A percentile compares a stretch with the other conserved stretches of the same genome.
These are phyloP conservation scores for Leptinotarsa rubiginosa DNA, from an alignment of 2,888 invertebrate genomes.

Conservation along the genomic window DNA sequence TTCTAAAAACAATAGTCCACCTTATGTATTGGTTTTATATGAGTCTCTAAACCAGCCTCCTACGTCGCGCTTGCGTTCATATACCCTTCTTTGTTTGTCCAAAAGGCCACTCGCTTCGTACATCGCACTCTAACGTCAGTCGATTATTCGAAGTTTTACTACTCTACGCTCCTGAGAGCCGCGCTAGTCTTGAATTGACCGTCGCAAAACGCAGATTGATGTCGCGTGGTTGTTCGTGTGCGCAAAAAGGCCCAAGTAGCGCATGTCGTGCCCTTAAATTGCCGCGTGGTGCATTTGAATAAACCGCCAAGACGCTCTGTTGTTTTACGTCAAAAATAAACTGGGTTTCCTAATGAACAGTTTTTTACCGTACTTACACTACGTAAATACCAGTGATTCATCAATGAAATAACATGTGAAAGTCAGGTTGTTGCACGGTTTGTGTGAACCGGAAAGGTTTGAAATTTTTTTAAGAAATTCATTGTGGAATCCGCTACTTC, in stretches of 20 bases:
- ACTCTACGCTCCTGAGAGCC: slow-evolving; percentile 12
- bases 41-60: slow-evolving; percentile 59
- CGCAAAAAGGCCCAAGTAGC: slow-evolving; percentile 35
- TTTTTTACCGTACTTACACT: slow-evolving; percentile 26
- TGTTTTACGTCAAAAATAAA: slow-evolving; percentile 18
- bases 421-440: slow-evolving; percentile 46
- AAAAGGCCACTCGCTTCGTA: slow-evolving; percentile 27
- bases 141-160: slow-evolving; percentile 59
- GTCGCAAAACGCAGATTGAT: not conserved
- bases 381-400: slow-evolving; percentile 54
- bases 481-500: slow-evolving; percentile 35
- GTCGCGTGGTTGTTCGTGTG: slow-evolving; percentile 29
- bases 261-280: slow-evolving; percentile 29
- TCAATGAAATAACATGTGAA: slow-evolving; percentile 55
- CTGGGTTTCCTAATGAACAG: slow-evolving; percentile 19
- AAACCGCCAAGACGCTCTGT: slow-evolving; percentile 29
- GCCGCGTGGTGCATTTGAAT: slow-evolving; percentile 33
- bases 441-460: slow-evolving; percentile 46
- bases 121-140: slow-evolving; percentile 46
- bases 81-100: slow-evolving; percentile 31
- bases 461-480: slow-evolving; percentile 40
- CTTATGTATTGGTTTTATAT: slow-evolving; percentile 59
- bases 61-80: slow-evolving; percentile 55
- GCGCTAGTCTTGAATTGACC: slow-evolving; percentile 22
- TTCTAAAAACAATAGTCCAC: slow-evolving; percentile 58